Conservation (phyloP, 1,140 invertebrate genomes). For the Elysia chlorotica region DNA sequence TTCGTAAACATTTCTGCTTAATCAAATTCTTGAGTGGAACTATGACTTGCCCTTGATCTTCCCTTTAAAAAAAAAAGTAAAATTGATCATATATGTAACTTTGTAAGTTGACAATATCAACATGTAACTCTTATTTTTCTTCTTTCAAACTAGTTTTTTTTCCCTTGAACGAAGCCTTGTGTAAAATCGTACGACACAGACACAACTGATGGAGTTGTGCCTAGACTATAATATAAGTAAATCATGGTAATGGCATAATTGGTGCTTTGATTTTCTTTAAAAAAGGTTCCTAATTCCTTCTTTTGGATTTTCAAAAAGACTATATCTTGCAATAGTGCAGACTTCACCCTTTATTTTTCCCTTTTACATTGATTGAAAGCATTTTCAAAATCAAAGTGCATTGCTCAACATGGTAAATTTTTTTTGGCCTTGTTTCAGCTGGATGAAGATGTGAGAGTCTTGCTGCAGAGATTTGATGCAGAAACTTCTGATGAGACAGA, state of each 20-base stretch:
- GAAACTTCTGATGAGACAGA: slow-evolving; percentile 96
- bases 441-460: slow-evolving; percentile 91
- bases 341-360: too few species aligned
- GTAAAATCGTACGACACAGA: too few species aligned
- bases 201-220: background rate
- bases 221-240: background rate
- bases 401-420: too few species aligned
- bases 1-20: too few species aligned
- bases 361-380: too few species aligned
- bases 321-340: too few species aligned
- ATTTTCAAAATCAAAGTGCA: too few species aligned
- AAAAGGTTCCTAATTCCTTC: slow-evolving; percentile 5
- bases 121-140: background rate
- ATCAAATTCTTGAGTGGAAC: background rate
- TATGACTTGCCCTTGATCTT: background rate
- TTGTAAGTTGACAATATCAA: background rate
- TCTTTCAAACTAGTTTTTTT: background rate
- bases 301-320: too few species aligned
- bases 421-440: too few species aligned
- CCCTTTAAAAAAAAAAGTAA: background rate
- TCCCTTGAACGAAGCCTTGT: background rate
- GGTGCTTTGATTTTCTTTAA: background rate
- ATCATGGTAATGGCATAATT: background rate
- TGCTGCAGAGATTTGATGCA: slow-evolving; percentile 94
- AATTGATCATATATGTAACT: background rate